Evolutionary conservation across 2,113 vertebrate genomes (phyloP).

Genomic region (Lucifuga dentata): DNA sequence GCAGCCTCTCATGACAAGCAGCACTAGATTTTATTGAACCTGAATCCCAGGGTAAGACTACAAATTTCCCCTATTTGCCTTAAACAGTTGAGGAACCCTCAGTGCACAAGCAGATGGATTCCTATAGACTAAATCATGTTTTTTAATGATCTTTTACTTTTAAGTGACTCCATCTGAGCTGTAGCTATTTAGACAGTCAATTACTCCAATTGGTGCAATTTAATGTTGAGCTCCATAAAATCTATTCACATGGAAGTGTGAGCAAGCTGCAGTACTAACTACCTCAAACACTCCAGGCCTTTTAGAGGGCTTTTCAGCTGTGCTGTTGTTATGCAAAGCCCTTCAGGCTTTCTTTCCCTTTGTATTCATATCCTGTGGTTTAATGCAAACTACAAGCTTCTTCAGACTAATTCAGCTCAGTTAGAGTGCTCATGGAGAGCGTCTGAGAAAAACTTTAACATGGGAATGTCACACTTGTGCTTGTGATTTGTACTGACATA

Average conservation of each 20-base stretch:
- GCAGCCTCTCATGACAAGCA: constrained; percentile 23
- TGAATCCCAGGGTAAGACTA: constrained; percentile 7
- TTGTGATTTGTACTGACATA: constrained; percentile 18
- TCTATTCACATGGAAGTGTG: constrained; percentile 61
- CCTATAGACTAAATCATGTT: background rate
- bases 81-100: constrained; percentile 10
- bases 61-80: constrained; percentile 4
- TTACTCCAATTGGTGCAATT: constrained; percentile 45
- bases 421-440: constrained; percentile 16
- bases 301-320: constrained; percentile 36
- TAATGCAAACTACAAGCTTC: constrained; percentile 9
- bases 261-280: constrained; percentile 46
- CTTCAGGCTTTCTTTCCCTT: constrained; percentile 25
- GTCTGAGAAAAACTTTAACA: background rate
- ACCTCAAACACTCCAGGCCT: constrained; percentile 42
- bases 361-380: constrained; percentile 2
- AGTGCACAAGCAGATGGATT: constrained; percentile 8
- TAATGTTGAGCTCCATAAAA: constrained; percentile 45
- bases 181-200: constrained; percentile 37
- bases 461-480: constrained; percentile 27
- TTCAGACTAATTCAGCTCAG: constrained; percentile 36
- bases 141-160: constrained; percentile 28
- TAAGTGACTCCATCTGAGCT: constrained; percentile 12
- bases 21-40: constrained; percentile 8
- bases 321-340: background rate